A percentile compares a stretch with the other conserved stretches of the same genome.
Conservation (phyloP, 2,888 invertebrate species). For the Tuta absoluta region DNA sequence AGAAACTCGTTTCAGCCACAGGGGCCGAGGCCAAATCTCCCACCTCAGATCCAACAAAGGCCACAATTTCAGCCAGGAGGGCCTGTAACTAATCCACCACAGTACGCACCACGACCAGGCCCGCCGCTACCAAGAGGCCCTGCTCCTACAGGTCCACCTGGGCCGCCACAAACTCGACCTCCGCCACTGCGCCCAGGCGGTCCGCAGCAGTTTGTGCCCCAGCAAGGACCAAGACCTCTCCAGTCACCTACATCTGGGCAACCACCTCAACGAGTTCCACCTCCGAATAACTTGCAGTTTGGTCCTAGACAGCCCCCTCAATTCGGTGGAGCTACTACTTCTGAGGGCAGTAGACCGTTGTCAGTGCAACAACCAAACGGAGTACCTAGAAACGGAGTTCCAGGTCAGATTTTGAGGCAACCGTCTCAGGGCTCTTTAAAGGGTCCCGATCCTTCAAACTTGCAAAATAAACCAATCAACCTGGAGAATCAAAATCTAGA, state of each 20-base stretch:
- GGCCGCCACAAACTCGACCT: constrained; percentile 57
- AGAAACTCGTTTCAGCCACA: constrained; percentile 64
- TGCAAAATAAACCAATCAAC: constrained; percentile 68
- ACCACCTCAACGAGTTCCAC: constrained; percentile 66
- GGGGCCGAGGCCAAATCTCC: constrained; percentile 54
- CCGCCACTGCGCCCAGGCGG: constrained; percentile 62
- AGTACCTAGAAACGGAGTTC: constrained; percentile 52
- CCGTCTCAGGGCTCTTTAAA: constrained; percentile 68
- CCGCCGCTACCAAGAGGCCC: constrained; percentile 58
- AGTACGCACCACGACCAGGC: constrained; percentile 62
- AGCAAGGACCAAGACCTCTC: constrained; percentile 59
- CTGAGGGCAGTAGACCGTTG: constrained; percentile 59
- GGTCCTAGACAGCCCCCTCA: constrained; percentile 73
- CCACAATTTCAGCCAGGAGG: constrained; percentile 76
- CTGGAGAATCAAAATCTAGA: constrained; percentile 73
- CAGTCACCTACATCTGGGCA: constrained; percentile 58
- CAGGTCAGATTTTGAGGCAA: constrained; percentile 63
- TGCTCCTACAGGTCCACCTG: constrained; percentile 53
- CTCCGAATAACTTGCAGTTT: constrained; percentile 74
- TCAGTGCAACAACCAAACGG: constrained; percentile 57
- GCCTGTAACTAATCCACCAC: constrained; percentile 60
- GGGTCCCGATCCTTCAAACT: constrained; percentile 61
- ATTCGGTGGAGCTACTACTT: constrained; percentile 57
- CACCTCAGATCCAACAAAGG: constrained; percentile 56
- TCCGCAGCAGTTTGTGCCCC: constrained; percentile 64